phyloP scores from a whole-genome alignment of 92 coral and sea anemone species.

The Parazoanthus swiftii region DNA sequence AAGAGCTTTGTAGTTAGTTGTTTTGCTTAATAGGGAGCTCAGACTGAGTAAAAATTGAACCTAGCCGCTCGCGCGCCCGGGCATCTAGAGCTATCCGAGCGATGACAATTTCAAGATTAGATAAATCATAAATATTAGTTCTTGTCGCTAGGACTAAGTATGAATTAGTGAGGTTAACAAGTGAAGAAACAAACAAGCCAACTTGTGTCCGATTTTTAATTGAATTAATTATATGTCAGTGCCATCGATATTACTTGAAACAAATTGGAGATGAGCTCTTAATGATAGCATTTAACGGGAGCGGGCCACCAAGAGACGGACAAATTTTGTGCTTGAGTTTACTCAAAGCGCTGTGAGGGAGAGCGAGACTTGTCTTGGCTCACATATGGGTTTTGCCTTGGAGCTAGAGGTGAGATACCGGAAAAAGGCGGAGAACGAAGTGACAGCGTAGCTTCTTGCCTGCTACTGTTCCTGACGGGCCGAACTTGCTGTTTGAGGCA shows the following conservation, averaged over 20 bases:
- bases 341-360: not conserved
- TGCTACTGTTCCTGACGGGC: not conserved
- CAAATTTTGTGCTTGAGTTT: not conserved
- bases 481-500: not conserved
- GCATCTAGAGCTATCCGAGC: not conserved
- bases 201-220: slow-evolving; percentile 45
- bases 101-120: slow-evolving; percentile 49
- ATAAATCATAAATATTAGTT: slow-evolving; percentile 59
- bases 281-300: slow-evolving; percentile 78
- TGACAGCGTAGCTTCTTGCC: slow-evolving; percentile 50
- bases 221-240: slow-evolving; percentile 79
- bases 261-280: slow-evolving; percentile 72
- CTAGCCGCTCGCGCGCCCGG: slow-evolving; percentile 10
- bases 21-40: not conserved
- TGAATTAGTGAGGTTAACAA: slow-evolving; percentile 77
- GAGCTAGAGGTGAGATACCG: slow-evolving; percentile 68
- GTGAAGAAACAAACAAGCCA: slow-evolving; percentile 55
- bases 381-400: slow-evolving; percentile 72
- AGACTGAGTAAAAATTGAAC: not conserved
- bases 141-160: slow-evolving; percentile 50
- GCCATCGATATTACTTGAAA: slow-evolving; percentile 64
- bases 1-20: not conserved
- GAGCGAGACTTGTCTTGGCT: not conserved
- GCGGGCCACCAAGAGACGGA: slow-evolving; percentile 56
- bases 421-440: slow-evolving; percentile 74